These are phyloP conservation scores for Thumatha senex DNA, from an alignment of 2,888 invertebrate species.

Conservation along the genomic window DNA sequence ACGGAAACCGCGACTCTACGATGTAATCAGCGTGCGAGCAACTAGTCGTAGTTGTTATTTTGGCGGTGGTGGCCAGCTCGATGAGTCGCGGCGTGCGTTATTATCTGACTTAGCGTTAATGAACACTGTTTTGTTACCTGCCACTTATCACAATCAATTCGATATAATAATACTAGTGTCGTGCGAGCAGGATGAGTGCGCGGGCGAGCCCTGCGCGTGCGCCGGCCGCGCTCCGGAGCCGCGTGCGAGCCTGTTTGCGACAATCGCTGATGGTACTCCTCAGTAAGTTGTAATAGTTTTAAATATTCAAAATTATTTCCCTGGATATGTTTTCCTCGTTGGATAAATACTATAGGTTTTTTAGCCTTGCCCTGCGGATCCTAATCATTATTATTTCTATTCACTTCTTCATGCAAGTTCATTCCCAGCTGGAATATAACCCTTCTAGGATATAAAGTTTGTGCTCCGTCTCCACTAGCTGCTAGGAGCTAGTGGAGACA, in stretches of 20 bases:
- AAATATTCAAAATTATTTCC: neutral
- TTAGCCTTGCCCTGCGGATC: too few species aligned
- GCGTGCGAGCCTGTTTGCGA: slow-evolving; percentile 4
- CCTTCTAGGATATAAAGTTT: too few species aligned
- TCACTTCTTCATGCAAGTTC: too few species aligned
- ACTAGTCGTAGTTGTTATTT: neutral
- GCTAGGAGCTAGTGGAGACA: too few species aligned
- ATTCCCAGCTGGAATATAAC: too few species aligned
- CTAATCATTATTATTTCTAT: too few species aligned
- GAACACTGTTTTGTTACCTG: neutral
- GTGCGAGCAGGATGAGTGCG: slow-evolving; percentile 1
- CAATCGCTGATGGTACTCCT: slow-evolving; percentile 8
- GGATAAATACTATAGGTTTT: too few species aligned
- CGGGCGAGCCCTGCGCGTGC: neutral
- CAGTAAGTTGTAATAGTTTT: slow-evolving; percentile 2
- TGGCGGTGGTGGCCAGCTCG: neutral
- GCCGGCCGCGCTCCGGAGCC: neutral
- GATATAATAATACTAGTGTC: neutral
- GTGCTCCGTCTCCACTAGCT: too few species aligned
- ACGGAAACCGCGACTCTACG: neutral
- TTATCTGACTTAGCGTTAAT: neutral
- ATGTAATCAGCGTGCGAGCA: neutral
- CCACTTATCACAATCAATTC: neutral
- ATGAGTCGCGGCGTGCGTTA: neutral
- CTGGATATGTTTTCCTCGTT: too few species aligned